Conservation (phyloP, 2,888 invertebrate genomes). For the Timema cristinae region DNA sequence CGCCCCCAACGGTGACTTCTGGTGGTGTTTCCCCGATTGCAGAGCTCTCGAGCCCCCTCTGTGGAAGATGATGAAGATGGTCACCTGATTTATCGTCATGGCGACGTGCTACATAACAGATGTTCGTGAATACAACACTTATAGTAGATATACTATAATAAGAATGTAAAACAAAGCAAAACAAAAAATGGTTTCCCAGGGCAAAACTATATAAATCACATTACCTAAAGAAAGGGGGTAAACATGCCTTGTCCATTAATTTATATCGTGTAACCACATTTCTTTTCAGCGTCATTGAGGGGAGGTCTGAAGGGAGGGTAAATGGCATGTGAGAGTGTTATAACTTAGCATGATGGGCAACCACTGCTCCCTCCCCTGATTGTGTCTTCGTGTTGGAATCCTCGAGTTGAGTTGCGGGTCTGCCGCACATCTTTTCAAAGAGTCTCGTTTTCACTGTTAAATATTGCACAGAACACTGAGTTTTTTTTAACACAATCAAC, state of each 20-base stretch:
- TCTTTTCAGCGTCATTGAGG: conserved; percentile 24
- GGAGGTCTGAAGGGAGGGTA: conserved; percentile 16
- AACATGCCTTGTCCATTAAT: no score
- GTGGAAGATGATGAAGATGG: conserved; percentile 99
- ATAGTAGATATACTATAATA: conserved; percentile 33
- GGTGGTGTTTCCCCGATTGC: conserved; percentile 41
- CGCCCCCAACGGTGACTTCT: conserved; percentile 7
- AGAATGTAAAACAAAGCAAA: background rate
- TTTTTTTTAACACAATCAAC: no score
- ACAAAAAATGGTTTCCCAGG: background rate
- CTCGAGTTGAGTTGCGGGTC: no score
- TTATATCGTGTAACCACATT: conserved; percentile 13
- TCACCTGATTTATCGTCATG: conserved; percentile 98
- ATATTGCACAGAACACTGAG: no score
- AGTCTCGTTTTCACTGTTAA: no score
- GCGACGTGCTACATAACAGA: conserved; percentile 98
- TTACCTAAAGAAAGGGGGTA: background rate
- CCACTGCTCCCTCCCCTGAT: no score
- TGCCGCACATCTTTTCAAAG: no score
- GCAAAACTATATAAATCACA: conserved; percentile 6
- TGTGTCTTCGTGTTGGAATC: no score
- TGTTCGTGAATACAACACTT: conserved; percentile 81
- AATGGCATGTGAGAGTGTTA: conserved; percentile 18
- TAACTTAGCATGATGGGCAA: no score
- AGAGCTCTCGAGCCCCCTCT: conserved; percentile 85